A percentile compares a stretch with the other conserved stretches of the same genome.
Conservation (phyloP, 30 jellyfish, hydroid and myxozoan genomes). For the Chrysaora quinquecirrha region DNA sequence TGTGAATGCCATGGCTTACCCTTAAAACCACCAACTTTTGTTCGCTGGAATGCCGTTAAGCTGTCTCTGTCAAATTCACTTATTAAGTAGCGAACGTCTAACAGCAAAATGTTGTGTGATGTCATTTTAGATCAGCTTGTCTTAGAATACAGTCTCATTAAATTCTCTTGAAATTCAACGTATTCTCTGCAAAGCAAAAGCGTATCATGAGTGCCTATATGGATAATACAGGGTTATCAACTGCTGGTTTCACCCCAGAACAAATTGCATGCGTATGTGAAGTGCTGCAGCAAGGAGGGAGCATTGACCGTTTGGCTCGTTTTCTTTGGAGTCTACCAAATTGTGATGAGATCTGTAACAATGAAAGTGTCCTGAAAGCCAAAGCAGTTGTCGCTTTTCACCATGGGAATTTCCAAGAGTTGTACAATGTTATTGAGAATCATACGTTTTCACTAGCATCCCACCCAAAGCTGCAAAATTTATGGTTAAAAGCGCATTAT, state of each 20-base stretch:
- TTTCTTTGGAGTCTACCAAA: constrained; percentile 94
- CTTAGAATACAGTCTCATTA: no score
- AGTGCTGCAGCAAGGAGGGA: constrained; percentile 94
- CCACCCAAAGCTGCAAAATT: constrained; percentile 82
- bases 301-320: constrained; percentile 90
- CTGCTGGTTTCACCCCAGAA: constrained; percentile 90
- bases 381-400: constrained; percentile 93
- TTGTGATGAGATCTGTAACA: constrained; percentile 80
- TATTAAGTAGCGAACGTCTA: constrained; percentile 67
- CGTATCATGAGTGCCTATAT: constrained; percentile 70
- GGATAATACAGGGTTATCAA: constrained; percentile 67
- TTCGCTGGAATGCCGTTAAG: constrained; percentile 69
- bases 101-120: constrained; percentile 30
- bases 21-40: constrained; percentile 71
- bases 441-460: constrained; percentile 69
- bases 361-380: constrained; percentile 89
- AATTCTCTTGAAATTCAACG: no score
- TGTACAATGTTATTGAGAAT: constrained; percentile 82
- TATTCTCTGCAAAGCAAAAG: no score
- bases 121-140: constrained; percentile 51
- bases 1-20: constrained; percentile 84
- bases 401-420: constrained; percentile 93
- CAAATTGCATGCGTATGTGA: constrained; percentile 97
- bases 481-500: constrained; percentile 94
- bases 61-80: constrained; percentile 57